phyloP scores from a whole-genome alignment of 1,140 invertebrate species.

The Cotesia typhae region DNA sequence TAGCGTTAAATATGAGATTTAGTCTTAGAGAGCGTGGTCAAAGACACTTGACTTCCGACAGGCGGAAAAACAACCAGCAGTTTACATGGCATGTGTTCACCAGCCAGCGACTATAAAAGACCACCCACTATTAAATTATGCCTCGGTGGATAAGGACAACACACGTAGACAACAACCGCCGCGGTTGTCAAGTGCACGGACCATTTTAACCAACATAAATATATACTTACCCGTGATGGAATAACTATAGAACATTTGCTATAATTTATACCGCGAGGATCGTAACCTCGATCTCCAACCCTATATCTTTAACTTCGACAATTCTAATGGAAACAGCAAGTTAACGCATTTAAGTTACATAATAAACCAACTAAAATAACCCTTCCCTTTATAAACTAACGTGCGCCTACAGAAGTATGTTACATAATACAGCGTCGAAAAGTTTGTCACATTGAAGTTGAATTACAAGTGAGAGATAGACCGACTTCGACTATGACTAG shows the following conservation, averaged over 20 bases:
- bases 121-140: constrained; percentile 55
- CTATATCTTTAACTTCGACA: too few species aligned
- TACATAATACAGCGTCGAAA: background rate
- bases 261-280: too few species aligned
- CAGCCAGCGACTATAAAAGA: constrained; percentile 52
- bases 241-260: too few species aligned
- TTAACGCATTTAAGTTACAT: constrained; percentile 24
- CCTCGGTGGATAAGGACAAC: constrained; percentile 20
- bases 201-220: background rate
- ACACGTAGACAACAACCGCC: constrained; percentile 1
- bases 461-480: constrained; percentile 11
- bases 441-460: constrained; percentile 30
- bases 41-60: constrained; percentile 52
- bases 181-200: background rate
- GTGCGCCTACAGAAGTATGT: too few species aligned
- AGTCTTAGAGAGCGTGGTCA: constrained; percentile 34
- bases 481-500: background rate
- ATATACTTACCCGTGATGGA: background rate
- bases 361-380: constrained; percentile 1
- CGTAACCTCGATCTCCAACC: too few species aligned
- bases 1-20: constrained; percentile 24
- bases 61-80: constrained; percentile 54
- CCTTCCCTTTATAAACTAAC: constrained; percentile 3
- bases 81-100: constrained; percentile 57
- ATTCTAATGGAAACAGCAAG: background rate